These are phyloP conservation scores for Emydocephalus ijimae DNA, from an alignment of 2,113 vertebrate species.

Conservation along the genomic window DNA sequence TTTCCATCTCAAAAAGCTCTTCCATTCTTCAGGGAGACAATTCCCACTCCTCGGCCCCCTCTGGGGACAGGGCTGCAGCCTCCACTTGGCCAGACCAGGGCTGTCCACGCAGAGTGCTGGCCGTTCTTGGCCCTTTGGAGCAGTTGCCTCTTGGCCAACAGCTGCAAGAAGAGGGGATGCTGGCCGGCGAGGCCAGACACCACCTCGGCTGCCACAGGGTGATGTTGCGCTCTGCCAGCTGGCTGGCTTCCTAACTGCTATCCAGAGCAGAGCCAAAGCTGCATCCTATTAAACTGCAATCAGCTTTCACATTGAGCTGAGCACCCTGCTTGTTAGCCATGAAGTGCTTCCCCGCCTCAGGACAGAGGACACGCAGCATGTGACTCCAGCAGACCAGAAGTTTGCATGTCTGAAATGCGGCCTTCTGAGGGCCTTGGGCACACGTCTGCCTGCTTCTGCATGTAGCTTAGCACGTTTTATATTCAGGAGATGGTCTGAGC, in stretches of 20 bases:
- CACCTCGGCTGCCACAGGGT: accelerated
- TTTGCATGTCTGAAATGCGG: slow-evolving; percentile 18
- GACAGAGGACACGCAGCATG: slow-evolving; percentile 13
- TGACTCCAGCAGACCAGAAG: slow-evolving; percentile 29
- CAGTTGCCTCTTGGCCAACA: neutral
- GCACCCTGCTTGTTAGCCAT: slow-evolving; percentile 54
- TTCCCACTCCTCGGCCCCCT: neutral
- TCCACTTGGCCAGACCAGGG: neutral
- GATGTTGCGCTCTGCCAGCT: neutral
- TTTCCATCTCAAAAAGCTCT: neutral
- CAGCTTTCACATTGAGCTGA: slow-evolving; percentile 57
- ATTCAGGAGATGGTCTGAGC: neutral
- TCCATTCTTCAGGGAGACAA: neutral
- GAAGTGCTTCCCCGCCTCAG: slow-evolving; percentile 56
- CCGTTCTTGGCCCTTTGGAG: neutral
- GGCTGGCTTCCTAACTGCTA: neutral
- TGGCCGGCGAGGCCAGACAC: neutral
- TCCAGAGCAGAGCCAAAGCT: neutral
- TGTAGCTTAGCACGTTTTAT: neutral
- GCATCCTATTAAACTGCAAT: slow-evolving; percentile 37
- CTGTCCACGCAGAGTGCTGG: neutral
- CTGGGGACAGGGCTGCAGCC: neutral
- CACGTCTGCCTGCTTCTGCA: neutral
- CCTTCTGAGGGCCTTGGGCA: neutral
- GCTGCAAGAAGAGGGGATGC: neutral